These are phyloP conservation scores for Hestina assimilis DNA, from an alignment of 1,140 invertebrate genomes.

Conservation along the genomic window DNA sequence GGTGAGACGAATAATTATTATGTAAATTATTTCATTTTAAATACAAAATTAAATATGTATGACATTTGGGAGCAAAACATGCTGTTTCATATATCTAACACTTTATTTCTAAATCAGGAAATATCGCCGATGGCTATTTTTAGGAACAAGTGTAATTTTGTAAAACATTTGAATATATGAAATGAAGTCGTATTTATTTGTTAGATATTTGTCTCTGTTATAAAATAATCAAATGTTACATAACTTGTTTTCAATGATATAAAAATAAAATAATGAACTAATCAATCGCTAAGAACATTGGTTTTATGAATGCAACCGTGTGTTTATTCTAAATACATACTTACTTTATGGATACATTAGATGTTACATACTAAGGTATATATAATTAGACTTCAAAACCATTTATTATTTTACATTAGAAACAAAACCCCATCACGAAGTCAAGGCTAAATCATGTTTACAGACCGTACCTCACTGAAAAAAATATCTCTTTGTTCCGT, in stretches of 20 bases:
- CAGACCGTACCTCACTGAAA: constrained; percentile 75
- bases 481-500: constrained; percentile 76
- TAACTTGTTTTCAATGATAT: constrained; percentile 1
- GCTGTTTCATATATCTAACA: not conserved
- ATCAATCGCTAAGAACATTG: not conserved
- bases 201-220: not conserved
- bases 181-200: not conserved
- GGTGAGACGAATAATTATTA: no score
- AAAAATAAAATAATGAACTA: constrained; percentile 7
- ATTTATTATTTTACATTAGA: constrained; percentile 14
- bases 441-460: constrained; percentile 76
- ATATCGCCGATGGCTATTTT: no score
- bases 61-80: no score
- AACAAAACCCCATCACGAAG: constrained; percentile 44
- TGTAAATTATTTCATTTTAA: no score
- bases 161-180: not conserved
- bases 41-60: no score
- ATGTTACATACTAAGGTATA: constrained; percentile 1
- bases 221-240: constrained; percentile 10
- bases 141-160: not conserved
- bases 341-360: not conserved
- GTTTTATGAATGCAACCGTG: constrained; percentile 1
- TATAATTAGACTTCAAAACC: not conserved
- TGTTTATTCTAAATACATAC: constrained; percentile 2
- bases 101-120: no score